Percentiles rank a stretch among this genome's conserved stretches.
These are phyloP conservation scores for Itoplectis maculator DNA, from an alignment of 2,888 invertebrate species.

Conservation along the genomic window DNA sequence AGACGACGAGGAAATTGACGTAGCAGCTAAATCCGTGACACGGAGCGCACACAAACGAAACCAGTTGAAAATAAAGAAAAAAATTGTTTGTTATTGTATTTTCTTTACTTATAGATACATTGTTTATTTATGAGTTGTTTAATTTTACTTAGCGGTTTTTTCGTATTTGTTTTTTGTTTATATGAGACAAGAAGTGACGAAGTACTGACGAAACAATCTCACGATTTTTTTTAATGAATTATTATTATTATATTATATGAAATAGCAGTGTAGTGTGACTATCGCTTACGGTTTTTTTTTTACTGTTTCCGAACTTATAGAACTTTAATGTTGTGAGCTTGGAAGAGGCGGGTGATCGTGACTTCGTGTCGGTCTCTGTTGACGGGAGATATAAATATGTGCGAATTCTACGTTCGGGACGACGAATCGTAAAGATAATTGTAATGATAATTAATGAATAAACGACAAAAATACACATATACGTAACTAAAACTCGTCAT, in stretches of 20 bases:
- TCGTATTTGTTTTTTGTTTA: conserved; percentile 80
- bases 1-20: conserved; percentile 58
- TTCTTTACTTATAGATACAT: conserved; percentile 82
- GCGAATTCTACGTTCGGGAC: conserved; percentile 52
- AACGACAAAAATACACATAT: conserved; percentile 67
- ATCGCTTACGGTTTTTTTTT: conserved; percentile 62
- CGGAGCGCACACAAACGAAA: conserved; percentile 69
- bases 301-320: conserved; percentile 55
- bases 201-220: conserved; percentile 66
- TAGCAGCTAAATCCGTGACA: conserved; percentile 75
- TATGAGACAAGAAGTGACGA: conserved; percentile 76
- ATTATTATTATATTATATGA: conserved; percentile 47
- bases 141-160: conserved; percentile 77
- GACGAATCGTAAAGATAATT: conserved; percentile 61
- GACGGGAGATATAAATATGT: conserved; percentile 55
- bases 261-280: conserved; percentile 65
- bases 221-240: conserved; percentile 4
- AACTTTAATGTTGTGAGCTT: conserved; percentile 61
- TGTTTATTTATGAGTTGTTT: conserved; percentile 84
- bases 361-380: conserved; percentile 64
- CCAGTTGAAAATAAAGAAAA: conserved; percentile 70
- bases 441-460: conserved; percentile 58
- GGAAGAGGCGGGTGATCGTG: conserved; percentile 65
- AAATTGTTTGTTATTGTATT: conserved; percentile 83
- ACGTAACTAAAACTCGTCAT: conserved; percentile 72